Percentiles rank a stretch among this genome's conserved stretches.
Evolutionary conservation across 2,113 vertebrate species (phyloP).

Genomic region (Hirundichthys speculiger): DNA sequence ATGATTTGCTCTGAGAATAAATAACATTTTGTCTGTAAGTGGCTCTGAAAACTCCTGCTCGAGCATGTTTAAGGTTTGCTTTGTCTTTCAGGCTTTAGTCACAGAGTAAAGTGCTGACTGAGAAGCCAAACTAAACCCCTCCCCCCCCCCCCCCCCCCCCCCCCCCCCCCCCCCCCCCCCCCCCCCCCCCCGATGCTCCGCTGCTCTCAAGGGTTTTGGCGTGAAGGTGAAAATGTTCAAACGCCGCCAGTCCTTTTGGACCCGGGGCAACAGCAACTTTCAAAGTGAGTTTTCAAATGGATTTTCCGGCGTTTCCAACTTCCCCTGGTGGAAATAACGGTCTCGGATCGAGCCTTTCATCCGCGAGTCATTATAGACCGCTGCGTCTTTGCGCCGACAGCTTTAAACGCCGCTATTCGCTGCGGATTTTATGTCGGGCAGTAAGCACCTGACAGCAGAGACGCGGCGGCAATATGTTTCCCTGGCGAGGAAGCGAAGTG

Average conservation of each 20-base stretch:
- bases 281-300: neutral
- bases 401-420: slow-evolving; percentile 5
- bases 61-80: neutral
- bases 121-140: neutral
- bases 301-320: neutral
- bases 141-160: too few species aligned
- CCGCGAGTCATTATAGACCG: too few species aligned
- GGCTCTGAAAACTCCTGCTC: neutral
- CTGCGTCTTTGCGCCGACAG: neutral
- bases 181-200: neutral
- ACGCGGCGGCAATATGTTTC: slow-evolving; percentile 17
- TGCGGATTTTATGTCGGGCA: slow-evolving; percentile 12
- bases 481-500: slow-evolving; percentile 4
- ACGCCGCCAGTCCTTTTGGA: neutral
- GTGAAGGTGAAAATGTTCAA: neutral
- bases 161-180: too few species aligned
- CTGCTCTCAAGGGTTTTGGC: neutral
- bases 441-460: slow-evolving; percentile 7
- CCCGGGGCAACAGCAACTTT: neutral
- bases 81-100: neutral
- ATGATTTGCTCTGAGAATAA: too few species aligned
- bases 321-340: neutral
- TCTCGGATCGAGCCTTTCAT: slow-evolving; percentile 8
- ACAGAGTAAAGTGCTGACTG: neutral
- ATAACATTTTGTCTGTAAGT: too few species aligned